Conservation (phyloP, 2,888 invertebrate species). For the Rapana venosa region DNA sequence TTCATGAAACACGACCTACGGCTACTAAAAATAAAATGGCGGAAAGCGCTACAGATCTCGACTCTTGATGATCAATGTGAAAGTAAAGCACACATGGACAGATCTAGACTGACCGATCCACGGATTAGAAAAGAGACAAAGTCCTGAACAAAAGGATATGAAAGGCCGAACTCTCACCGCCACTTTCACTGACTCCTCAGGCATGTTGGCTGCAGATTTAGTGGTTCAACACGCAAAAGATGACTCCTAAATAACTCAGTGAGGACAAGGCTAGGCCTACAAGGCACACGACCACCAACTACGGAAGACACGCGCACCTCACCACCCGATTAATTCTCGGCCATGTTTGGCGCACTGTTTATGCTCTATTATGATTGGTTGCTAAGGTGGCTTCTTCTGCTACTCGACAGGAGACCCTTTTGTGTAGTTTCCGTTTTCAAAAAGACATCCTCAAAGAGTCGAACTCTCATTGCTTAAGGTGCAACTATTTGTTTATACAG, state of each 20-base stretch:
- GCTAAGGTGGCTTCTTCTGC: slow-evolving; percentile 58
- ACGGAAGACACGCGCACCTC: background rate
- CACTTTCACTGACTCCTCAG: slow-evolving; percentile 80
- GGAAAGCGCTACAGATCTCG: background rate
- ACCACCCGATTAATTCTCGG: slow-evolving; percentile 26
- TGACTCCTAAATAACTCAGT: background rate
- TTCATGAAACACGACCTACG: too few relatives aligned
- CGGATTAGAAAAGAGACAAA: background rate
- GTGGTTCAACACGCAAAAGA: background rate
- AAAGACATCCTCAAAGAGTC: background rate
- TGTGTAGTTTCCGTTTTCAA: background rate
- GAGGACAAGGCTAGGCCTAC: too few relatives aligned
- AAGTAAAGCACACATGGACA: background rate
- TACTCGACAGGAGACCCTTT: background rate
- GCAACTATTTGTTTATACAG: background rate
- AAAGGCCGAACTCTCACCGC: slow-evolving; percentile 82
- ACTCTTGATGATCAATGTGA: background rate
- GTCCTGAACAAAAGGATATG: slow-evolving; percentile 72
- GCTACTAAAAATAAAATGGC: too few relatives aligned
- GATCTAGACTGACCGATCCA: background rate
- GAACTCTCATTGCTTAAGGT: background rate
- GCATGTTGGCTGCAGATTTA: slow-evolving; percentile 54
- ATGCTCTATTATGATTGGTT: slow-evolving; percentile 62
- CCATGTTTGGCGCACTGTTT: slow-evolving; percentile 45
- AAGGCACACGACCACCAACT: background rate